These are phyloP conservation scores for Drosophila tristis DNA, from an alignment of 1,140 invertebrate genomes.

Conservation along the genomic window DNA sequence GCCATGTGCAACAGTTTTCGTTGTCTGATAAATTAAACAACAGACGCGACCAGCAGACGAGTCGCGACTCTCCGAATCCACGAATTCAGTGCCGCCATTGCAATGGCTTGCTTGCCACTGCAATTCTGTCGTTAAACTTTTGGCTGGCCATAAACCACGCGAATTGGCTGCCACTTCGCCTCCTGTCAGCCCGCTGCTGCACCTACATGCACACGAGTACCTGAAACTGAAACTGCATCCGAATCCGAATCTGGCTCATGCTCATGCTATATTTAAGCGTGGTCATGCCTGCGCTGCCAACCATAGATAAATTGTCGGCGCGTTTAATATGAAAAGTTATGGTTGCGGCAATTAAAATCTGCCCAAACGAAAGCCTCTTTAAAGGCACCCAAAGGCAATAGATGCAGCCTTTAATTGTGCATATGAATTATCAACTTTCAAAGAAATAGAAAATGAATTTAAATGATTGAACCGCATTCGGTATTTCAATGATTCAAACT, in stretches of 20 bases:
- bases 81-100: conserved; percentile 32
- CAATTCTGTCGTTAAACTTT: conserved; percentile 60
- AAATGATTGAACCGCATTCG: no score
- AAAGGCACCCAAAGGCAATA: conserved; percentile 34
- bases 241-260: conserved; percentile 52
- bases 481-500: no score
- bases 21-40: conserved; percentile 77
- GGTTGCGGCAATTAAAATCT: conserved; percentile 63
- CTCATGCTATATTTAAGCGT: conserved; percentile 74
- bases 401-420: background rate
- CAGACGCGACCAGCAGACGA: conserved; percentile 28
- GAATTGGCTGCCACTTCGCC: conserved; percentile 23
- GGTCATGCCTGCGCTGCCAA: conserved; percentile 64
- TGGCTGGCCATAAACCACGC: conserved; percentile 66
- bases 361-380: conserved; percentile 29
- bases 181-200: conserved; percentile 1
- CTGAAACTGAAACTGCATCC: conserved; percentile 19
- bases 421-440: background rate
- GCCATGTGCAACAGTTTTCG: conserved; percentile 70
- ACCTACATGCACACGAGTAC: conserved; percentile 28
- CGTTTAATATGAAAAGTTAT: conserved; percentile 79
- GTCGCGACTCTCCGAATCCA: conserved; percentile 24
- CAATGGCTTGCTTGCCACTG: conserved; percentile 29
- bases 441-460: no score
- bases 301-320: conserved; percentile 74